Base-by-base conservation (phyloP, 2,113 vertebrate genomes). In the Casuarius casuarius region DNA sequence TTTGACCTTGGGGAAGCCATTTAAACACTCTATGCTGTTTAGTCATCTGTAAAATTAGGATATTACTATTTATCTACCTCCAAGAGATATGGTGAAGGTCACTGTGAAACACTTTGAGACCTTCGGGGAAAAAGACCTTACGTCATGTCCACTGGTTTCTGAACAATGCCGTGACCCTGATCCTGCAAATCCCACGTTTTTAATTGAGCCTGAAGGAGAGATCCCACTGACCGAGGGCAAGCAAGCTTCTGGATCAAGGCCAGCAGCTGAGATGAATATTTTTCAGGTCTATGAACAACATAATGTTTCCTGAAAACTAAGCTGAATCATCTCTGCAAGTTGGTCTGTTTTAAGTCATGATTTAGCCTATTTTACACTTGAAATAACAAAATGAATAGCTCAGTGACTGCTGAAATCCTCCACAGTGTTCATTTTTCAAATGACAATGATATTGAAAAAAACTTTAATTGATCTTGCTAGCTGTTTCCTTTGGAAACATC, bases 31-130 rank as follows among this genome's bases (percentile, higher is more conserved):
- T 15, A 9, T 0, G 9, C 92, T 92, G 95, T 49, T 92, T 89
- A 95, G 86, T 81, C 94, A 82, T 84, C 96, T 96, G 96, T 94
- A 96, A 96, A 96, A 95, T 94, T 83, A 96, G 73, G 72, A 3
- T 93, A 89, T 92, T 87, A n/a, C 76, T 93, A 63, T 95, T 93
- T 95, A 86, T 66, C 44, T 38, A 25, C n/a, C 66, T 91, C 62
- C 80, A 35, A 89, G 84, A 93, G 90, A 94, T 84, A 87, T 0
- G 75, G 73, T 0, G 20, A 95, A 95, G 92, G 92, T 96, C 86
- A 87, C 10, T 4, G 72, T 1, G 2, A 93, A 92, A 89, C 9
- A 38, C 51, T 74, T 61, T 61, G 75, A 79, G 80, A 93, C n/a
- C 6, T 83, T 29, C 0, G 21, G 4, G 42, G 33, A 70, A 35